Evolutionary conservation across 2,888 invertebrate species (phyloP), one percentile per base, ranked within the genome.

Genomic region (Sphinx pinastri): DNA sequence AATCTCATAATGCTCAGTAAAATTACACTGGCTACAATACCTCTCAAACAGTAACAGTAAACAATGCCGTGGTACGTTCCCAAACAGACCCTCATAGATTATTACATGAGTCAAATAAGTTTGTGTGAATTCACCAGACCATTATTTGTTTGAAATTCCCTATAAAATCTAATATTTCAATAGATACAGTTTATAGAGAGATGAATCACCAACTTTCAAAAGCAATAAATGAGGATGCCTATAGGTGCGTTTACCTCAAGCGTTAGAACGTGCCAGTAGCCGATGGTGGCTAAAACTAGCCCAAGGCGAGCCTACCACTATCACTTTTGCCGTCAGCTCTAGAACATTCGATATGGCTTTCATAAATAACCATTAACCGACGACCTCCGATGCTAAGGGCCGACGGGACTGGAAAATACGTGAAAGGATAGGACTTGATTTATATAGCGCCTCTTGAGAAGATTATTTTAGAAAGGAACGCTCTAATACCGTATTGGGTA

Each of bases 241-340:
- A 59, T 63, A 45, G 54, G 54, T 38, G 2, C 45, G 19, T 63
- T 69, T 69, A 58, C 70, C 58, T 67, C 57, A 51, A 49, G 19
- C 13, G 19, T 70, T 47, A 59, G 68, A 74, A 73, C 58, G 59
- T 69, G 19, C 63, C 19, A 73, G 68, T 68, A 72, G 59, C 71
- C 71, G 71, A 71, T 75, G 73, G 72, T 73, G 75, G 72, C 73
- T 76, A 70, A 72, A 78, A 74, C 71, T 80, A 74, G 87, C 79
- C 77, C 86, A 84, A 86, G 86, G 86, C 75, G 72, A 77, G 45
- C 60, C 69, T 60, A 63, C 70, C 71, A 81, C 85, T 77, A 76
- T 86, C 79, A 81, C 85, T 86, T 85, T 79, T 73, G 73, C 73
- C 70, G 72, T 71, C 72, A 70, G 75, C 76, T 73, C 71, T 74